Percentiles rank a stretch among this genome's conserved stretches.
These are phyloP conservation scores for Cyprinodon tularosa DNA, from an alignment of 2,113 vertebrate species.

Conservation along the genomic window DNA sequence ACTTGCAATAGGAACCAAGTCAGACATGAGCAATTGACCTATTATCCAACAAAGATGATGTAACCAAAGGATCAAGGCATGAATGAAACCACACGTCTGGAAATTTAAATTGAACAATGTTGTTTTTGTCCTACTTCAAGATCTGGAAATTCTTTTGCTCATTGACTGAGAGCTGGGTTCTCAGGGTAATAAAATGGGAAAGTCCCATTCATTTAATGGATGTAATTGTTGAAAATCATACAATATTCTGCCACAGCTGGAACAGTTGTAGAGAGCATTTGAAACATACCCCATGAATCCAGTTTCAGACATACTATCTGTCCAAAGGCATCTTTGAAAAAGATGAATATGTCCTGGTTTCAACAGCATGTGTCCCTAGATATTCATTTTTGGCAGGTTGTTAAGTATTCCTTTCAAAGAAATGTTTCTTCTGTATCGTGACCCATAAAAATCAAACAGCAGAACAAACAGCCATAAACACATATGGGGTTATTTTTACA, in stretches of 20 bases:
- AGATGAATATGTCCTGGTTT: slow-evolving; percentile 74
- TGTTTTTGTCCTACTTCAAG: slow-evolving; percentile 17
- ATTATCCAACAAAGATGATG: slow-evolving; percentile 34
- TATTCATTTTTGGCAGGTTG: slow-evolving; percentile 72
- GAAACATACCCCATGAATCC: slow-evolving; percentile 57
- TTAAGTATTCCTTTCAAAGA: slow-evolving; percentile 73
- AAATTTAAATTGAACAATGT: slow-evolving; percentile 17
- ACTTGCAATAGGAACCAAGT: slow-evolving; percentile 21
- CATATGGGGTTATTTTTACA: slow-evolving; percentile 67
- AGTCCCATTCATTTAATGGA: slow-evolving; percentile 32
- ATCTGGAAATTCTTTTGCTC: slow-evolving; percentile 19
- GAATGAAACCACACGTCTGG: slow-evolving; percentile 48
- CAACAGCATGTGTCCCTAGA: slow-evolving; percentile 61
- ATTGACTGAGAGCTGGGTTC: slow-evolving; percentile 16
- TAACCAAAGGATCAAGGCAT: slow-evolving; percentile 43
- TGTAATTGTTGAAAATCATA: slow-evolving; percentile 24
- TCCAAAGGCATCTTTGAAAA: slow-evolving; percentile 73
- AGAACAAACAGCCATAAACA: slow-evolving; percentile 73
- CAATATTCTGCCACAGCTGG: slow-evolving; percentile 47
- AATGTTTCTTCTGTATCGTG: slow-evolving; percentile 71
- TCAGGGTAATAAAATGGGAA: slow-evolving; percentile 36
- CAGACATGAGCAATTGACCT: slow-evolving; percentile 26
- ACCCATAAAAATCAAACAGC: slow-evolving; percentile 73
- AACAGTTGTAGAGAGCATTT: slow-evolving; percentile 50
- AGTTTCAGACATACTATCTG: slow-evolving; percentile 63